phyloP scores from a whole-genome alignment of 2,113 vertebrate species.

The Oreochromis tanganicae region DNA sequence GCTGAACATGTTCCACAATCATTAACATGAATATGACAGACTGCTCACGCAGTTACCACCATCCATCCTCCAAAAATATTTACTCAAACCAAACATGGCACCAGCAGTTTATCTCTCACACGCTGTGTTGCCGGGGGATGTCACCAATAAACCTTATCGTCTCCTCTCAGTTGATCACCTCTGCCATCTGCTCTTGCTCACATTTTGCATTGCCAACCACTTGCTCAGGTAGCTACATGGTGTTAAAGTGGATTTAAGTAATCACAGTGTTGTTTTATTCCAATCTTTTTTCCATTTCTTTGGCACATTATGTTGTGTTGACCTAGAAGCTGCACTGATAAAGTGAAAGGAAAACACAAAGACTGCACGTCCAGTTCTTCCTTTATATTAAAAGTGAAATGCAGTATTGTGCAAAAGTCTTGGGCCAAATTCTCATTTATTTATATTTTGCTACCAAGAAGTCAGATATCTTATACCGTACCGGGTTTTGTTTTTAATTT shows the following conservation, averaged over 20 bases:
- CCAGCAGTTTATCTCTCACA: constrained; percentile 23
- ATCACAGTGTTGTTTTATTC: not conserved
- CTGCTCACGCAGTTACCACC: not conserved
- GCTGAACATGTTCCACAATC: not conserved
- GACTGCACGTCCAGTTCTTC: not conserved
- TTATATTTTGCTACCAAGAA: not conserved
- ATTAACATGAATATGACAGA: not conserved
- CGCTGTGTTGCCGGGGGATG: constrained; percentile 58
- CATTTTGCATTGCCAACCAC: not conserved
- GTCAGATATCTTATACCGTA: not conserved
- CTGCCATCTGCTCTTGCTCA: constrained; percentile 53
- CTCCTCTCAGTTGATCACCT: constrained; percentile 37
- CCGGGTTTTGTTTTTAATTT: not conserved
- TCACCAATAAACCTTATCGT: constrained; percentile 62
- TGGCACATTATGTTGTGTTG: not conserved
- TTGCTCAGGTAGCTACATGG: not conserved
- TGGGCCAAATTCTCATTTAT: not conserved
- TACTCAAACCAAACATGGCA: constrained; percentile 52
- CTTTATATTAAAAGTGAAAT: not conserved
- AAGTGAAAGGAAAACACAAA: not conserved
- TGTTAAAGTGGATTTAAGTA: not conserved
- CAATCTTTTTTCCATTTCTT: not conserved
- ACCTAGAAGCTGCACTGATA: not conserved
- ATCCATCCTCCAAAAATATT: constrained; percentile 56
- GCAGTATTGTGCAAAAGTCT: not conserved